Base-by-base conservation (phyloP, 2,888 invertebrate genomes). In the Strigamia crassipes region DNA sequence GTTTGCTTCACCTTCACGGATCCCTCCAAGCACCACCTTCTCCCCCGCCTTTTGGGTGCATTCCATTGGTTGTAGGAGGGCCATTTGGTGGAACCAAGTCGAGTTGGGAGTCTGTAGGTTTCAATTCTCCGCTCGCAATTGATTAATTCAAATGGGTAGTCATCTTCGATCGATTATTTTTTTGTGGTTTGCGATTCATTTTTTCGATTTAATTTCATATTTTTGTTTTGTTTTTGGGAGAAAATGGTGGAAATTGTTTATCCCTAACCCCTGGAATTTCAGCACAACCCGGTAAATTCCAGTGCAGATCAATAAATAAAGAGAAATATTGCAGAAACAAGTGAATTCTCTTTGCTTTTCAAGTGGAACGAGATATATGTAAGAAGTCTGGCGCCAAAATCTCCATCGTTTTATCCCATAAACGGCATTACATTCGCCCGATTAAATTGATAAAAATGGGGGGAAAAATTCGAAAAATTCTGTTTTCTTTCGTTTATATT, bases 31-130 rank as follows among this genome's bases (percentile, higher is more conserved):
- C 73, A 73, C 73, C 73, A 73, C 73, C 73, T 73, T 73, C 73
- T 73, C 73, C 73, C 73, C 73, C 73, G 73, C 73, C 73, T 73
- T 23, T 73, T 73, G 73, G 73, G 73, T 73, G 73, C 73, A 73
- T 73, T 73, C 73, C 73, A 73, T 73, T 73, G 73, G 73, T 73
- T 73, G 73, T 73, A 73, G 73, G 73, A 73, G 73, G 73, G 73
- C 73, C 73, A 73, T 73, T 73, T 73, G 73, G 73, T 27, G 31
- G 27, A 73, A 73, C 73, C 61, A 23, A 31, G 31, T 31, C 27
- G 73, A 73, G 21, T 31, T n/a, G 27, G 73, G 73, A 31, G 12
- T 31, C 73, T 73, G 73, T 9, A 27, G 13, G 12, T 73, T 73
- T 13, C 18, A 56, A n/a, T 51, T 51, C n/a, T 5, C 6, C 6